These are phyloP conservation scores for Catotricha subobsoleta DNA, from an alignment of 2,888 invertebrate genomes.

Conservation along the genomic window DNA sequence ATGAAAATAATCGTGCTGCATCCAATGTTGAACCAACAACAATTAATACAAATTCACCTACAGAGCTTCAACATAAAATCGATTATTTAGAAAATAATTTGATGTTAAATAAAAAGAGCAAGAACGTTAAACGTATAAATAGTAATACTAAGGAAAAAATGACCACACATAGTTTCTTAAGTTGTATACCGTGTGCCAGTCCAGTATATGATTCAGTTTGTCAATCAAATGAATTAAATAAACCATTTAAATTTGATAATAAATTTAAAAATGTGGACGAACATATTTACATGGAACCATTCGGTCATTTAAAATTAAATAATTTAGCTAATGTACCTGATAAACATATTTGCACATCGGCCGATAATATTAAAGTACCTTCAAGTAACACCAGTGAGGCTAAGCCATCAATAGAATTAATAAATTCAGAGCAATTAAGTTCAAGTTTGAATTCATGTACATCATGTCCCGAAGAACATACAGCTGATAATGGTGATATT, in stretches of 20 bases:
- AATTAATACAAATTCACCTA: neutral
- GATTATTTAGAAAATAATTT: conserved; percentile 15
- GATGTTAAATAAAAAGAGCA: conserved; percentile 15
- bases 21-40: neutral
- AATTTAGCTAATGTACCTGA: neutral
- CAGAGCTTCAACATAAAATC: conserved; percentile 15
- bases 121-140: conserved; percentile 15
- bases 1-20: neutral
- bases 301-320: conserved; percentile 14
- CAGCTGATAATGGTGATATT: conserved; percentile 12
- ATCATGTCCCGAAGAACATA: conserved; percentile 14
- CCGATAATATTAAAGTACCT: neutral
- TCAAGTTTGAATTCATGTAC: neutral
- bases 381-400: neutral
- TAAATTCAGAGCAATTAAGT: neutral
- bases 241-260: neutral
- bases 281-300: conserved; percentile 18
- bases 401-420: too few relatives aligned
- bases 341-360: neutral
- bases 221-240: neutral
- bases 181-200: conserved; percentile 9
- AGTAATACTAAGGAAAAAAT: conserved; percentile 8
- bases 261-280: conserved; percentile 9
- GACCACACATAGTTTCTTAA: conserved; percentile 3
- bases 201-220: conserved; percentile 6